phyloP scores from a whole-genome alignment of 2,113 vertebrate species.

The Orientallactaga bullata region DNA sequence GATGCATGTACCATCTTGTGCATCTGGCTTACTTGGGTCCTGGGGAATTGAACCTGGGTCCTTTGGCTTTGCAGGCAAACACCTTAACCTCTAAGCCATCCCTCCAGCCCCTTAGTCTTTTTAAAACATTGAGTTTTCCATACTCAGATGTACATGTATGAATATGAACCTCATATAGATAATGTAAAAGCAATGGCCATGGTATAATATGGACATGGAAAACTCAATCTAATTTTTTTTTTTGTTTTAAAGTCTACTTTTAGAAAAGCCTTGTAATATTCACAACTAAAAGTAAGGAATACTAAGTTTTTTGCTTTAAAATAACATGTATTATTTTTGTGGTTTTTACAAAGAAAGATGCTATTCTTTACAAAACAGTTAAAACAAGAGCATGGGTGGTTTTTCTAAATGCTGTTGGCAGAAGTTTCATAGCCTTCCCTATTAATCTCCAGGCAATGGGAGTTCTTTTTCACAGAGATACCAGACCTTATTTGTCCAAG shows the following conservation, averaged over 20 bases:
- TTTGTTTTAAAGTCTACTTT: neutral
- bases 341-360: neutral
- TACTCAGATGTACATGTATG: neutral
- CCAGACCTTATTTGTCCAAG: slow-evolving; percentile 91
- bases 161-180: neutral
- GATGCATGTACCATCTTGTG: too few relatives aligned
- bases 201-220: neutral
- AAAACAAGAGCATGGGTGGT: slow-evolving; percentile 16
- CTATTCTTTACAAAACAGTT: slow-evolving; percentile 56
- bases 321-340: neutral
- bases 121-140: neutral
- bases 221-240: neutral
- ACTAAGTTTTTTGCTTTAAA: neutral
- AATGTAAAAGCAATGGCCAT: neutral
- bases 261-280: neutral
- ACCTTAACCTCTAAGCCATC: too few relatives aligned
- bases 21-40: too few relatives aligned
- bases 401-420: slow-evolving; percentile 51
- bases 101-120: too few relatives aligned
- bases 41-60: too few relatives aligned
- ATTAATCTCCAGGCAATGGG: slow-evolving; percentile 82
- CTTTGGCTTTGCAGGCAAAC: too few relatives aligned
- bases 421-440: slow-evolving; percentile 73
- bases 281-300: neutral
- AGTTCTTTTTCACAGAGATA: slow-evolving; percentile 85